Percentiles rank a stretch among this genome's conserved stretches.
These are phyloP conservation scores for Brachionus calyciflorus DNA, from an alignment of 1,140 invertebrate species.

Conservation along the genomic window DNA sequence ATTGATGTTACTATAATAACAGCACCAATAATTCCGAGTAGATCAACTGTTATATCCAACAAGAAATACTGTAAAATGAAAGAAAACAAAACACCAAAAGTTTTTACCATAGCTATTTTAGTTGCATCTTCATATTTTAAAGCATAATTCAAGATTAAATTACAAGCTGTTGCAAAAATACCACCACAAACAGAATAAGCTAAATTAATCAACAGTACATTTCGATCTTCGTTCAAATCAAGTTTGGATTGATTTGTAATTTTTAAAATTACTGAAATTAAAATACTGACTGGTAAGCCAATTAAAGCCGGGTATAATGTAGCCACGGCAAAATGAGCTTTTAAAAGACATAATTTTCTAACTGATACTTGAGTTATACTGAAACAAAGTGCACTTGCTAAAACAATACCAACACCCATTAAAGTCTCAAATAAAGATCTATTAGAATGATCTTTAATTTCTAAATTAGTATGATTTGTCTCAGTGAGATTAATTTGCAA, in stretches of 20 bases:
- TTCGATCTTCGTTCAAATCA: neutral
- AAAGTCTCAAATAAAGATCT: neutral
- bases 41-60: neutral
- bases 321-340: constrained; percentile 32
- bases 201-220: neutral
- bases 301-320: constrained; percentile 25
- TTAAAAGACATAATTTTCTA: constrained; percentile 15
- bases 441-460: constrained; percentile 28
- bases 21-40: constrained; percentile 16
- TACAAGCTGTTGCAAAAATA: neutral
- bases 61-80: constrained; percentile 45
- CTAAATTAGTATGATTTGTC: neutral
- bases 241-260: neutral
- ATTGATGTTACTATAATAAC: neutral
- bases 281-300: constrained; percentile 27
- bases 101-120: constrained; percentile 23
- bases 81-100: constrained; percentile 34
- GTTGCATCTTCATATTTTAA: constrained; percentile 34
- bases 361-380: constrained; percentile 16
- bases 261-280: neutral
- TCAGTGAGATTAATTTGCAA: neutral
- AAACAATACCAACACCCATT: constrained; percentile 1
- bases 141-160: neutral
- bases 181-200: neutral
- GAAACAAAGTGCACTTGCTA: neutral